These are phyloP conservation scores for Drosophila suzukii DNA, from an alignment of 1,140 invertebrate genomes.

Conservation along the genomic window DNA sequence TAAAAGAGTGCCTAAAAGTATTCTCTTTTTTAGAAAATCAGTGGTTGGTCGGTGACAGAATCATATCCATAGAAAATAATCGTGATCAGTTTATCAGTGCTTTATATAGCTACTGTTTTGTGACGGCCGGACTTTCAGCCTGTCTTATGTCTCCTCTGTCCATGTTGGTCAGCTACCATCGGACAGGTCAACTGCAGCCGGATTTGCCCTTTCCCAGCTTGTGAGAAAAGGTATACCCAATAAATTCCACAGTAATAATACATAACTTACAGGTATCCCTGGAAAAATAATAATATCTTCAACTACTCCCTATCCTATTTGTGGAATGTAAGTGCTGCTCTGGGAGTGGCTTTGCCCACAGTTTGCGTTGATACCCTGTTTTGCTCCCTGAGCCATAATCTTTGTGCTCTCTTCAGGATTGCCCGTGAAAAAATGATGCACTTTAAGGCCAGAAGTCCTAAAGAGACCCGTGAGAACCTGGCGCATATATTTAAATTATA, in stretches of 20 bases:
- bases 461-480: constrained; percentile 20
- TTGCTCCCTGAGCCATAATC: constrained; percentile 43
- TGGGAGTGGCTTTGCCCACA: constrained; percentile 43
- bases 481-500: constrained; percentile 25
- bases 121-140: constrained; percentile 19
- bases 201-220: constrained; percentile 54
- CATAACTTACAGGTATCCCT: constrained; percentile 39
- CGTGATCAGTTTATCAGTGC: constrained; percentile 45
- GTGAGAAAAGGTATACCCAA: constrained; percentile 7
- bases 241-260: background rate
- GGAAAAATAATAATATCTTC: constrained; percentile 26
- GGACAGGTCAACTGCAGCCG: constrained; percentile 1
- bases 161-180: constrained; percentile 2
- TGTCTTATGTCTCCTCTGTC: constrained; percentile 37
- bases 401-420: constrained; percentile 48
- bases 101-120: constrained; percentile 32
- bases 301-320: constrained; percentile 53
- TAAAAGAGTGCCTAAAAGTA: too few species aligned
- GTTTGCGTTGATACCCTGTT: constrained; percentile 57
- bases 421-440: constrained; percentile 26
- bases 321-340: constrained; percentile 49
- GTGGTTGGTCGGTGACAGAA: background rate
- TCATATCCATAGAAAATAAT: constrained; percentile 14
- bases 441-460: constrained; percentile 6
- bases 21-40: constrained; percentile 13